Evolutionary conservation across 2,113 vertebrate species (phyloP), one percentile per base, ranked within the genome.

Genomic region (Myotis brandtii): DNA sequence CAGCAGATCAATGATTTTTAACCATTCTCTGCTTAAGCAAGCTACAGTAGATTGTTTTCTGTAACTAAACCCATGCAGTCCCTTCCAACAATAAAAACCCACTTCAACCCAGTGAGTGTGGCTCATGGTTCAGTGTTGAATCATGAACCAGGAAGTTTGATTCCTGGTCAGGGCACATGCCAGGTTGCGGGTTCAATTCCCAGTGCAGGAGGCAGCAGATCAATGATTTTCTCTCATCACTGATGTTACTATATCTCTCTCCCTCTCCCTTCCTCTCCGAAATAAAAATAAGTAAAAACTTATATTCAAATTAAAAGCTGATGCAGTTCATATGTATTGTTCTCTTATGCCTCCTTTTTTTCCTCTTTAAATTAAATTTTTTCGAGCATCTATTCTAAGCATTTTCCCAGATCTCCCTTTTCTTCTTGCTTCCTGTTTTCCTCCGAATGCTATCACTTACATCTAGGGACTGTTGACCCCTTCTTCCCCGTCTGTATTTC

Each of bases 351-450:
- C n/a, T 69, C 40, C 43, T 70, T 34, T 80, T 43, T 30, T 9
- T 3, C 7, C 4, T 23, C 18, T n/a, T 86, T 75, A 87, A 77
- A 94, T 77, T 52, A 69, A 90, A 37, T 69, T 64, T 77, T 88
- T 76, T 18, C 3, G 18, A 89, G 62, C 79, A 75, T 52, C 12
- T 27, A 90, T 48, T 83, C n/a, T 40, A 86, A 72, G 12, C 62
- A 73, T 90, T 69, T 96, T 17, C 34, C 48, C 43, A 88, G 34
- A 73, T 56, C 34, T 70, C 13, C 17, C 18, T 66, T 96, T 93
- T 75, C 59, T 48, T 90, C 69, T 67, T 27, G 9, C 21, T 86
- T 89, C 46, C 30, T 81, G 21, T 77, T 86, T 56, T 92, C 52
- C 84, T 64, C 30, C 72, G 62, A 82, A 70, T 59, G 75, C 34